Evolutionary conservation across 30 jellyfish, hydroid and myxozoan genomes (phyloP).

Genomic region (Rhopilema esculentum): DNA sequence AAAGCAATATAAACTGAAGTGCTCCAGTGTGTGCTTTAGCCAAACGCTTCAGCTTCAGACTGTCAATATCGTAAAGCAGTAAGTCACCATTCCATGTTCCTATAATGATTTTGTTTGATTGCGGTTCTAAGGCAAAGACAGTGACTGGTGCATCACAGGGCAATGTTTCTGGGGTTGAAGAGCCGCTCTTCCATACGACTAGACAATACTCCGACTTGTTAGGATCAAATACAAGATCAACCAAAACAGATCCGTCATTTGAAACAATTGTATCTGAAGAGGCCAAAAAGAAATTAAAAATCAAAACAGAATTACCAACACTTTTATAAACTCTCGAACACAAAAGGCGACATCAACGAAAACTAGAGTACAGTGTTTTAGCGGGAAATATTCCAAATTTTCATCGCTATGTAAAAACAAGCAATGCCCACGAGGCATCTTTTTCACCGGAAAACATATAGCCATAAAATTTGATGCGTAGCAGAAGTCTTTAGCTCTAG

Average conservation of each 20-base stretch:
- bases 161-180: not conserved
- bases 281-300: not conserved
- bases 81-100: constrained; percentile 65
- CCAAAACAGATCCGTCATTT: constrained; percentile 34
- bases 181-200: constrained; percentile 27
- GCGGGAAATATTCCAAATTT: not conserved
- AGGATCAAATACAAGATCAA: constrained; percentile 49
- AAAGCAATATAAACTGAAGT: constrained; percentile 30
- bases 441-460: too few species aligned
- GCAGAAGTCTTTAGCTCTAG: too few species aligned
- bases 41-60: not conserved
- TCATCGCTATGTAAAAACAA: not conserved
- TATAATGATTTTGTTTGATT: constrained; percentile 20
- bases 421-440: too few species aligned
- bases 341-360: too few species aligned
- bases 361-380: too few species aligned
- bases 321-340: too few species aligned
- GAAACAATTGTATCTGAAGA: constrained; percentile 27
- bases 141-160: constrained; percentile 15
- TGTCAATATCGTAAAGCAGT: constrained; percentile 28
- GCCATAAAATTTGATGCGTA: too few species aligned
- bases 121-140: not conserved
- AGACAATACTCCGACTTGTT: constrained; percentile 17
- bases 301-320: too few species aligned
- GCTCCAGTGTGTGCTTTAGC: constrained; percentile 59